Evolutionary conservation across 2,888 invertebrate genomes (phyloP).

Genomic region (Trichopoda pennipes): DNA sequence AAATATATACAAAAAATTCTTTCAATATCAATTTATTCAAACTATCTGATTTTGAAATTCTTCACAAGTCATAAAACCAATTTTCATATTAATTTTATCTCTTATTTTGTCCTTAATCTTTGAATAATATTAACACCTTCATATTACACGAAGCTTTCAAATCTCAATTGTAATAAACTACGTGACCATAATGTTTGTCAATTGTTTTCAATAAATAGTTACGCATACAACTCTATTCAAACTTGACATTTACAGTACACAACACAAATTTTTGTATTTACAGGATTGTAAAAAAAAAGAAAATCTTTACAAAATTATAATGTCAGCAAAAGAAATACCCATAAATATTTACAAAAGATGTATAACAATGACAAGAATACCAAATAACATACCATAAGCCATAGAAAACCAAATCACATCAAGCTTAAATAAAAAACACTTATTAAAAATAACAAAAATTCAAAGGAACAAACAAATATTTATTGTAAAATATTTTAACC

Average conservation of each 20-base stretch:
- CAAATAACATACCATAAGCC: slow-evolving; percentile 30
- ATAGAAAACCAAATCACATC: slow-evolving; percentile 30
- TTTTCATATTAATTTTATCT: slow-evolving; percentile 33
- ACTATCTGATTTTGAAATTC: not conserved
- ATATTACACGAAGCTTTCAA: slow-evolving; percentile 14
- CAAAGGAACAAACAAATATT: slow-evolving; percentile 9
- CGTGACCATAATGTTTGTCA: slow-evolving; percentile 54
- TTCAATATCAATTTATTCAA: not conserved
- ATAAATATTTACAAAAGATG: slow-evolving; percentile 61
- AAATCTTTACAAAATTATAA: slow-evolving; percentile 37
- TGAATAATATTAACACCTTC: slow-evolving; percentile 4
- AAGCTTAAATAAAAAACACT: slow-evolving; percentile 56
- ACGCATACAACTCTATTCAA: not conserved
- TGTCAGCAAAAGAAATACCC: slow-evolving; percentile 46
- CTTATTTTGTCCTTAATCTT: not conserved
- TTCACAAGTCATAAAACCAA: slow-evolving; percentile 22
- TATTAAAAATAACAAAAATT: slow-evolving; percentile 58
- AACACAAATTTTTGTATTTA: not conserved
- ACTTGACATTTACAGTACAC: not conserved
- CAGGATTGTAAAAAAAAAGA: not conserved
- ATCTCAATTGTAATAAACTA: slow-evolving; percentile 64
- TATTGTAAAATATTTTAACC: slow-evolving; percentile 14
- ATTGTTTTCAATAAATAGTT: slow-evolving; percentile 23
- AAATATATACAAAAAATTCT: not conserved
- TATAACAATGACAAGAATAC: slow-evolving; percentile 54